A percentile compares a stretch with the other conserved stretches of the same genome.
phyloP scores from a whole-genome alignment of 1,140 invertebrate genomes.

The Chelonus insularis region DNA sequence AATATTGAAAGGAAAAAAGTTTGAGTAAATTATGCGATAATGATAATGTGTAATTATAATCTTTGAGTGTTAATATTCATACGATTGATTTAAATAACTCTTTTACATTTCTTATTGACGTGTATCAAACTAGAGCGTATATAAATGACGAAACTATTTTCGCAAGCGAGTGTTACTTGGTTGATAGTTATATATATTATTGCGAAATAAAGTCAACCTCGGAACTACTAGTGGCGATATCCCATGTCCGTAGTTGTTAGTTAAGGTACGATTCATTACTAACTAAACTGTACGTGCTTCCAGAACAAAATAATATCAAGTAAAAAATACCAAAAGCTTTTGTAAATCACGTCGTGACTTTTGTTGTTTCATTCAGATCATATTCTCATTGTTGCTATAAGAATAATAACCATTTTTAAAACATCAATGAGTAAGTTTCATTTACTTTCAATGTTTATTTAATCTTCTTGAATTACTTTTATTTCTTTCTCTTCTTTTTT shows the following conservation, averaged over 20 bases:
- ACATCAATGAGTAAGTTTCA: too few species aligned
- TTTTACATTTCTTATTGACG: background rate
- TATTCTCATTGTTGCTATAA: too few species aligned
- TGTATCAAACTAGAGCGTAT: background rate
- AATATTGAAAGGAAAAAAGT: too few species aligned
- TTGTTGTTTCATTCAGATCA: constrained; percentile 32
- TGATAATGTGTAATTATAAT: too few species aligned
- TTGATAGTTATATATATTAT: constrained; percentile 14
- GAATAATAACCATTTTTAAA: too few species aligned
- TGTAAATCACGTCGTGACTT: constrained; percentile 36
- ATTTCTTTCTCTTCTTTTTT: too few species aligned
- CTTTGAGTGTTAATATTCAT: too few species aligned
- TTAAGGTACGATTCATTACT: constrained; percentile 11
- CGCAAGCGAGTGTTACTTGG: background rate
- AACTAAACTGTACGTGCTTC: constrained; percentile 44
- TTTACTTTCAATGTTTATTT: too few species aligned
- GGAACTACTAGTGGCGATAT: constrained; percentile 33
- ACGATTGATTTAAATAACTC: background rate
- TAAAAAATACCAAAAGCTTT: constrained; percentile 36
- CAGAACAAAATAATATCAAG: constrained; percentile 50
- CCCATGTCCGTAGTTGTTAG: constrained; percentile 41
- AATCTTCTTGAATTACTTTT: too few species aligned
- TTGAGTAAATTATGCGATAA: too few species aligned
- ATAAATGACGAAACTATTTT: constrained; percentile 32
- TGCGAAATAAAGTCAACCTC: constrained; percentile 29